Conservation (phyloP, 2,888 invertebrate genomes). For the Enchytraeus crypticus region DNA sequence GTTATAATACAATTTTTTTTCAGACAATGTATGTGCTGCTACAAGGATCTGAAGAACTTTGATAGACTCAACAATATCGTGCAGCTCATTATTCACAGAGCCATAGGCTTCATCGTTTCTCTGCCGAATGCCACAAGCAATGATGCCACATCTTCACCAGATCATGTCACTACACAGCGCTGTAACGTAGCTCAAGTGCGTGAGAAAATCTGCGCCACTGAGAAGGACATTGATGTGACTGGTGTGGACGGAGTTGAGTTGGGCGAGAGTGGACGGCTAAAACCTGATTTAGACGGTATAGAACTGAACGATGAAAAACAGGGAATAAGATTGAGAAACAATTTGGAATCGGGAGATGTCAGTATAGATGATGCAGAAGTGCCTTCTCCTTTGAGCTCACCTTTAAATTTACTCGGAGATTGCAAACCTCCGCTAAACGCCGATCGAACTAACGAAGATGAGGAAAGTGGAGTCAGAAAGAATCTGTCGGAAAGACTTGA, state of each 20-base stretch:
- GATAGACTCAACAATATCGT: slow-evolving; percentile 80
- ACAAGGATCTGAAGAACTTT: slow-evolving; percentile 81
- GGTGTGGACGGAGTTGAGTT: slow-evolving; percentile 38
- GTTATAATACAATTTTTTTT: slow-evolving; percentile 39
- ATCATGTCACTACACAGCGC: no score
- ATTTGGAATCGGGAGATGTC: no score
- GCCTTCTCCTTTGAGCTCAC: no score
- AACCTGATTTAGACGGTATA: slow-evolving; percentile 9
- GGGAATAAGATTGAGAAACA: no score
- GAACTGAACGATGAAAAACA: not conserved
- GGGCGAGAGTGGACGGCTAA: slow-evolving; percentile 34
- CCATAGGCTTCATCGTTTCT: slow-evolving; percentile 64
- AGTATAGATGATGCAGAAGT: no score
- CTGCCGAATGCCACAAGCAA: slow-evolving; percentile 29
- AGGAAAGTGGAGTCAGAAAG: no score
- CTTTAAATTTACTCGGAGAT: no score
- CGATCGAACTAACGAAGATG: no score
- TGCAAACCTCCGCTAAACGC: no score
- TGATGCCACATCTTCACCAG: no score
- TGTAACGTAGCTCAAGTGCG: no score
- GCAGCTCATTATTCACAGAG: slow-evolving; percentile 74
- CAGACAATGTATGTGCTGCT: slow-evolving; percentile 91
- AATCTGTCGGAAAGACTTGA: no score
- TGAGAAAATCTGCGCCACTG: slow-evolving; percentile 9
- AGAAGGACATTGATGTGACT: slow-evolving; percentile 15